Evolutionary conservation across 2,113 vertebrate genomes (phyloP).

Genomic region (Emydura subglobosa): DNA sequence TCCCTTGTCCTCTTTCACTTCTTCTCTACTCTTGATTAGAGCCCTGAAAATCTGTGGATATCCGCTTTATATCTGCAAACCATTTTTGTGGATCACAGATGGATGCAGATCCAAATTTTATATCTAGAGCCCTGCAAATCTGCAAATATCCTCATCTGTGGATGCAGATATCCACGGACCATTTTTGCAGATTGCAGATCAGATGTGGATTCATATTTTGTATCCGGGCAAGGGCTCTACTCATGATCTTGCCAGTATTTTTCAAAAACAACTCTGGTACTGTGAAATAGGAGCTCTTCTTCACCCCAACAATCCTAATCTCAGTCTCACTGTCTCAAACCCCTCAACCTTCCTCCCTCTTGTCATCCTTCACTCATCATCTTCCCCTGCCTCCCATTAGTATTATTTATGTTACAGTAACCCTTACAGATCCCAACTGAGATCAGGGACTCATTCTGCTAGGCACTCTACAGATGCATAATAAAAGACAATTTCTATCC

Average conservation of each 20-base stretch:
- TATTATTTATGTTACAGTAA: background rate
- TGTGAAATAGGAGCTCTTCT: background rate
- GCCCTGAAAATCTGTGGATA: too few relatives aligned
- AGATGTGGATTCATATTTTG: too few relatives aligned
- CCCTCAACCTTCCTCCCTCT: background rate
- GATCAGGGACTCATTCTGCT: background rate
- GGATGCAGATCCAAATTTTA: too few relatives aligned
- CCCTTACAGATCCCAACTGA: background rate
- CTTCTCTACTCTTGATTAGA: background rate
- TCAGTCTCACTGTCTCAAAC: background rate
- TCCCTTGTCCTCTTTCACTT: background rate
- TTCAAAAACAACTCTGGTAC: background rate
- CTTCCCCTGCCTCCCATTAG: too few relatives aligned
- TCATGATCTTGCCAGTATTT: background rate
- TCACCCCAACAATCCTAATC: background rate
- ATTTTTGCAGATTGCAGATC: too few relatives aligned
- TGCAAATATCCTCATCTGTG: too few relatives aligned
- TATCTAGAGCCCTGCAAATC: too few relatives aligned
- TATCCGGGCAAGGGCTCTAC: too few relatives aligned
- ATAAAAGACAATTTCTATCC: background rate
- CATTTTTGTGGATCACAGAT: too few relatives aligned
- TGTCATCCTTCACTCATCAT: background rate
- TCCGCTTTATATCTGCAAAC: too few relatives aligned
- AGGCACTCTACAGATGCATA: background rate
- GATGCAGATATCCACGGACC: too few relatives aligned